These are phyloP conservation scores for Caenorhabditis latens DNA, from an alignment of 1,140 invertebrate genomes.

Conservation along the genomic window DNA sequence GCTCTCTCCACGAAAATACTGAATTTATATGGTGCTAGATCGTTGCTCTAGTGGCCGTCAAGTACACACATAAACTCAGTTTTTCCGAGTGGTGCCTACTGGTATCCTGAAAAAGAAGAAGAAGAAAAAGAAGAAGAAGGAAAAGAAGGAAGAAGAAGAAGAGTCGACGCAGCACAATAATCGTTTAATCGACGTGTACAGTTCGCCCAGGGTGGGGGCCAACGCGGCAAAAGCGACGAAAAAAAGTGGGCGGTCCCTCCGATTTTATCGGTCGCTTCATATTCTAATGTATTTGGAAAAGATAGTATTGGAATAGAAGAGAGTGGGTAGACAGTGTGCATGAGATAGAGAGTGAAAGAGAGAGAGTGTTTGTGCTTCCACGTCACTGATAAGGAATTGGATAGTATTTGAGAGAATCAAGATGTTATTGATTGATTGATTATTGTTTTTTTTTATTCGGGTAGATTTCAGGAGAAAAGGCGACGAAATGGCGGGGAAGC, in stretches of 20 bases:
- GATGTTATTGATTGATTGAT: conserved; percentile 28
- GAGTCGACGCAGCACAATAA: conserved; percentile 5
- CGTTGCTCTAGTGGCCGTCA: conserved; percentile 18
- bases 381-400: conserved; percentile 26
- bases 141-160: neutral
- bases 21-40: conserved; percentile 56
- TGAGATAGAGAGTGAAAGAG: neutral
- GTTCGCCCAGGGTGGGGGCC: conserved; percentile 4
- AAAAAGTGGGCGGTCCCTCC: neutral
- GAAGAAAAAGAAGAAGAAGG: neutral
- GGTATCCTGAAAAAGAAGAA: neutral
- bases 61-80: conserved; percentile 47
- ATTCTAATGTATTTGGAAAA: conserved; percentile 21
- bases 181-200: conserved; percentile 55
- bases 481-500: neutral
- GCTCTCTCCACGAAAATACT: conserved; percentile 48
- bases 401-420: neutral
- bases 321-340: conserved; percentile 14
- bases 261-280: conserved; percentile 47
- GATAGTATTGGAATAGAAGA: neutral
- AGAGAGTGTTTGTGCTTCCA: conserved; percentile 35
- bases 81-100: conserved; percentile 33
- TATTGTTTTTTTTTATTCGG: neutral
- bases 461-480: neutral
- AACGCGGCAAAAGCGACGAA: conserved; percentile 15